phyloP scores from a whole-genome alignment of 2,797 vertebrate species.

The Hafferia zeledoni region DNA sequence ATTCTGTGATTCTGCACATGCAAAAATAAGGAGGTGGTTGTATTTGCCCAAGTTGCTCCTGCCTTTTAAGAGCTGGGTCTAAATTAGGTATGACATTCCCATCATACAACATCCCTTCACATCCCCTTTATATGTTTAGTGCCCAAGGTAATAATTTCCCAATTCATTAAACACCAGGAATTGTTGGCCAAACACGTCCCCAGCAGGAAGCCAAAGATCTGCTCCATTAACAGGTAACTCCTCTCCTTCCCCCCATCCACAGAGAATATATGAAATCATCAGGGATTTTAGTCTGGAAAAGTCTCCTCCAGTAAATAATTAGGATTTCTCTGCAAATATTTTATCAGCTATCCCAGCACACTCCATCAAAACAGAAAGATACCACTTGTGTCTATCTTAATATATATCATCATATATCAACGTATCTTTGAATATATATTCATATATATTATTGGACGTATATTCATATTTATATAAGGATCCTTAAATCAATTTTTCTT shows the following conservation, averaged over 20 bases:
- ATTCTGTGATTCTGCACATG: background rate
- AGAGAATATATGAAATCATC: background rate
- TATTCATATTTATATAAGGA: conserved; percentile 3
- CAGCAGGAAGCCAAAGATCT: background rate
- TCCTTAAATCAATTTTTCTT: conserved; percentile 10
- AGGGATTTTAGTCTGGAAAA: background rate
- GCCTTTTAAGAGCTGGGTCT: background rate
- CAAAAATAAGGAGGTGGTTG: background rate
- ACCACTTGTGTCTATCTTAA: background rate
- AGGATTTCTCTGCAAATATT: background rate
- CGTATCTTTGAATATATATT: background rate
- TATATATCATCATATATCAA: background rate
- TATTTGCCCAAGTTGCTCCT: background rate
- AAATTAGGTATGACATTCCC: background rate
- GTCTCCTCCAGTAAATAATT: background rate
- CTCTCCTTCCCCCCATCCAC: too few species aligned
- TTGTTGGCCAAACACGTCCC: background rate
- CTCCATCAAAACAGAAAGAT: background rate
- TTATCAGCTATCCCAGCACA: background rate
- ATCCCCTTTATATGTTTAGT: background rate
- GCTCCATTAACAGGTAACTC: background rate
- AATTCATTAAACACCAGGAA: background rate
- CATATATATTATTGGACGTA: background rate
- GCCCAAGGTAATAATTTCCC: background rate
- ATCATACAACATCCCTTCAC: background rate